Evolutionary conservation across 2,113 vertebrate genomes (phyloP).

Genomic region (Chaetorhynchus papuensis): DNA sequence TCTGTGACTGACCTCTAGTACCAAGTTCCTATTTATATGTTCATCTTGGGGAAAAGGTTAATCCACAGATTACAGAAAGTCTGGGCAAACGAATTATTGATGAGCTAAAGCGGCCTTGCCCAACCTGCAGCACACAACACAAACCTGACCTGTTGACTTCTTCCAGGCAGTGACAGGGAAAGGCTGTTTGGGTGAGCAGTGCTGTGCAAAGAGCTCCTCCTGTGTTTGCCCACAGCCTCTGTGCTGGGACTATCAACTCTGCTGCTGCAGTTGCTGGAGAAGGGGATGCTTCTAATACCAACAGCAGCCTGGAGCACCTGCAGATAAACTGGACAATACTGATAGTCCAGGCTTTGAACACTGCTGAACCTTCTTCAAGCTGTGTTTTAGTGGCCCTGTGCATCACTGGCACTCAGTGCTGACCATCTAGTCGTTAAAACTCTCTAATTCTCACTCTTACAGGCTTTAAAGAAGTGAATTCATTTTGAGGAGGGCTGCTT

Average conservation of each 20-base stretch:
- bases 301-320: neutral
- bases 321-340: neutral
- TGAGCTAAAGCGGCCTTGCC: neutral
- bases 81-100: neutral
- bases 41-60: conserved; percentile 30
- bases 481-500: neutral
- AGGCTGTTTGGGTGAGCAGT: neutral
- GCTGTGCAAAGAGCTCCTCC: neutral
- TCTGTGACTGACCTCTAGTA: neutral
- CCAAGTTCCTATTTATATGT: neutral
- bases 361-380: neutral
- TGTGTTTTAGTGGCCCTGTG: neutral
- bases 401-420: neutral
- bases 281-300: neutral
- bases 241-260: neutral
- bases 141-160: neutral
- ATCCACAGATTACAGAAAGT: conserved; percentile 24
- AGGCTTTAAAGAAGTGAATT: neutral
- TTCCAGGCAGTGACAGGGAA: neutral
- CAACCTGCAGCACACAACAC: neutral
- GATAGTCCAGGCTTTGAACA: neutral
- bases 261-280: neutral
- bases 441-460: neutral
- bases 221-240: neutral
- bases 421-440: rapidly evolving